Base-by-base conservation (phyloP, 2,888 invertebrate species). In the Drosophila borborema region DNA sequence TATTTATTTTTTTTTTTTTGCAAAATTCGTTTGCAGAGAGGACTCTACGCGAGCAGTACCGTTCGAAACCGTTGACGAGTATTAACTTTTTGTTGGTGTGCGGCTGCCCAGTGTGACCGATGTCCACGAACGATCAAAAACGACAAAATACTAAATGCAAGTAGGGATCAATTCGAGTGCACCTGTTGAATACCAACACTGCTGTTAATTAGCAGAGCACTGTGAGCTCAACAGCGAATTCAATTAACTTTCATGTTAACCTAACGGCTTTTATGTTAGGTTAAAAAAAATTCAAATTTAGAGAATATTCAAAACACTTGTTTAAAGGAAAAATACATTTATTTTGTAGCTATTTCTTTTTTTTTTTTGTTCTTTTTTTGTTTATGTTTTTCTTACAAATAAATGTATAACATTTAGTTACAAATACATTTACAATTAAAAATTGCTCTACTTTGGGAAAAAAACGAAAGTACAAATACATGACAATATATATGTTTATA, bases 291-390 rank as follows among this genome's bases (percentile, higher is more conserved):
- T 28, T 6, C 6, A 4, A 28, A 28, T 38, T 23, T 40, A 5
- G 14, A 5, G 16, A 16, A 23, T 40, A 20, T 23, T 23, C 0
- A 16, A 28, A 18, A 41, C 16, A n/a, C 2, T n/a, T 28, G 40
- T n/a, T 79, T 87, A 86, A 89, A 91, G 91, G 91, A 90, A 89
- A 89, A 90, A 86, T 89, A 89, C 90, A 89, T 89, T 91, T 91
- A 89, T 91, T 89, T 90, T 80, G 83, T 89, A 85, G 81, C 80
- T 79, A 83, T 75, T 69, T 85, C 71, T 89, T 85, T 85, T 89
- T 75, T 81, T 73, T 60, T 46, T 28, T 46, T 86, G 76, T 89
- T 89, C 28, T 79, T 81, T 72, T 60, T n/a, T 31, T 34, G n/a
- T 51, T 51, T 14, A 18, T 18, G 51, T 51, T 51, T 87, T 79